Percentiles rank a stretch among this genome's conserved stretches.
Conservation (phyloP, 1,140 invertebrate species). For the Aphis craccivora region DNA sequence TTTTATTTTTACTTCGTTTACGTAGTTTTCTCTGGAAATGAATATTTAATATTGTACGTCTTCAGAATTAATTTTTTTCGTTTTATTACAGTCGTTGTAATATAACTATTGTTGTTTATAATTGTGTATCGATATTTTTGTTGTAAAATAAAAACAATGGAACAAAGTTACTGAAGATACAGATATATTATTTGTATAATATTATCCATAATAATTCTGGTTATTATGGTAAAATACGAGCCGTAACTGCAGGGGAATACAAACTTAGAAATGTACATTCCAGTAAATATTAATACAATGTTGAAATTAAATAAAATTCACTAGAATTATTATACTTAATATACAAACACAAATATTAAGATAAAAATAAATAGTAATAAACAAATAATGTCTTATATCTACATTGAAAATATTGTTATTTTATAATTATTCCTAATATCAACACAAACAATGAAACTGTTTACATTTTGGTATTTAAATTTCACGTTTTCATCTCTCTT, state of each 20-base stretch:
- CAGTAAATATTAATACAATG: not conserved
- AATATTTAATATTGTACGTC: not conserved
- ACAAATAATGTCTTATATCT: not conserved
- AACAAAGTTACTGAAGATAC: too few species aligned
- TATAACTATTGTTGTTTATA: too few species aligned
- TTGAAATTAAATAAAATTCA: not conserved
- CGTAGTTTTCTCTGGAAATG: not conserved
- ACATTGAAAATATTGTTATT: not conserved
- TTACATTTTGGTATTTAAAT: not conserved
- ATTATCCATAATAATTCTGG: too few species aligned
- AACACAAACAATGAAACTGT: not conserved
- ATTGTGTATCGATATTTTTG: too few species aligned
- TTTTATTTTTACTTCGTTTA: not conserved
- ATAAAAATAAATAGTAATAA: not conserved
- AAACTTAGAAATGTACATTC: too few species aligned
- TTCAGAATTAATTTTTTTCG: not conserved
- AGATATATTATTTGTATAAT: too few species aligned
- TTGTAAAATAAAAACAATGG: too few species aligned
- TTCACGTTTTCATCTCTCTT: not conserved
- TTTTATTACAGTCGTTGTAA: not conserved
- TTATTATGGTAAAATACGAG: too few species aligned
- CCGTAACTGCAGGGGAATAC: too few species aligned
- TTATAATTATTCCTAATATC: too few species aligned
- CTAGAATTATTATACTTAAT: not conserved
- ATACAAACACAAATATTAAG: too few species aligned